Percentiles rank a stretch among this genome's conserved stretches.
These are phyloP conservation scores for Dromiciops gliroides DNA, from an alignment of 2,113 vertebrate species.

Conservation along the genomic window DNA sequence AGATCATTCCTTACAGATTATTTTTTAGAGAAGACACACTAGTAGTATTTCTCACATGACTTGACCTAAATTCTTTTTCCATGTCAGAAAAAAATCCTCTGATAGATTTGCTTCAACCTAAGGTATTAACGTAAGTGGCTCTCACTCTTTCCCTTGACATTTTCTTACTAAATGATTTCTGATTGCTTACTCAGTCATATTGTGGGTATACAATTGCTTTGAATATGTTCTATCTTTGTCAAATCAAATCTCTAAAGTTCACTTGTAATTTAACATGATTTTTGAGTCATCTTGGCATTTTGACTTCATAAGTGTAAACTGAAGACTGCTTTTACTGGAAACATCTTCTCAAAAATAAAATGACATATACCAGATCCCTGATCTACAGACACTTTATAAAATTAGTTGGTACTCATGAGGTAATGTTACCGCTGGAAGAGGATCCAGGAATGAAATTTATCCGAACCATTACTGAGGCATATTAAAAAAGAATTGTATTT, in stretches of 20 bases:
- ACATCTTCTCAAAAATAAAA: slow-evolving; percentile 79
- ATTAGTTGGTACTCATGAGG: slow-evolving; percentile 81
- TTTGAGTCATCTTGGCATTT: slow-evolving; percentile 82
- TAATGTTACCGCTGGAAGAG: slow-evolving; percentile 75
- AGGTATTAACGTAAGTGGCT: slow-evolving; percentile 62
- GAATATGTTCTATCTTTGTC: slow-evolving; percentile 68
- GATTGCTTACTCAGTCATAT: slow-evolving; percentile 66
- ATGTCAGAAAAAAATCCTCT: slow-evolving; percentile 26
- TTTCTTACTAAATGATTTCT: slow-evolving; percentile 57
- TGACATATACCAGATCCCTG: slow-evolving; percentile 84
- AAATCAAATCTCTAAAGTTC: slow-evolving; percentile 84
- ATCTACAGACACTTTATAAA: slow-evolving; percentile 81
- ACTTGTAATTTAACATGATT: slow-evolving; percentile 79
- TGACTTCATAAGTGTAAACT: slow-evolving; percentile 79
- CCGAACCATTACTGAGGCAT: slow-evolving; percentile 50
- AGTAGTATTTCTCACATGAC: slow-evolving; percentile 46
- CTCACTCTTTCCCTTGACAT: slow-evolving; percentile 68
- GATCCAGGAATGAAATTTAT: slow-evolving; percentile 72
- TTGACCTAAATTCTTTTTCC: slow-evolving; percentile 43
- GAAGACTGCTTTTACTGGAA: slow-evolving; percentile 84
- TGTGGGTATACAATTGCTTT: slow-evolving; percentile 60
- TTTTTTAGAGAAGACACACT: slow-evolving; percentile 21
- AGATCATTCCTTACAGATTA: slow-evolving; percentile 1
- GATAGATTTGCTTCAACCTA: slow-evolving; percentile 43
- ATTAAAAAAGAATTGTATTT: neutral